Percentiles rank a stretch among this genome's conserved stretches.
Evolutionary conservation across 2,888 invertebrate species (phyloP).

Genomic region (Seira sanloemensis): DNA sequence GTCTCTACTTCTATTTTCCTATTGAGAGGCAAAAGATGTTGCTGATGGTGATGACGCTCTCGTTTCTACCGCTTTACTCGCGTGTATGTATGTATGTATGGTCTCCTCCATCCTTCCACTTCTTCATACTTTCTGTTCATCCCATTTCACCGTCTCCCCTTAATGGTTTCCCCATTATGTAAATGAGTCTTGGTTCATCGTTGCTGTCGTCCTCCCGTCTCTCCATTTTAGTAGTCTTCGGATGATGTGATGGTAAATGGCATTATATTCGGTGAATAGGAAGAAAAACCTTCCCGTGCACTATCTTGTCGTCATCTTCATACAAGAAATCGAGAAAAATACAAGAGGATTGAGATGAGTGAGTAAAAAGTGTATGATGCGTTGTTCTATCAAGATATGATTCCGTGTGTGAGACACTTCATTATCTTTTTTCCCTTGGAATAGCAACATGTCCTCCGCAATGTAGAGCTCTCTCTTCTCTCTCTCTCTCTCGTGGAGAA

Average conservation of each 20-base stretch:
- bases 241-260: not conserved
- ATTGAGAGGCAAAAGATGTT: not conserved
- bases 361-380: not conserved
- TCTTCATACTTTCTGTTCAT: conserved; percentile 51
- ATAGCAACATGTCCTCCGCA: not conserved
- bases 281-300: not conserved
- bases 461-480: not conserved
- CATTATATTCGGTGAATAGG: not conserved
- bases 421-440: not conserved
- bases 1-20: not conserved
- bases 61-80: conserved; percentile 63
- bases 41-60: conserved; percentile 40
- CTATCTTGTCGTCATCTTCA: not conserved
- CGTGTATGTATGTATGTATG: conserved; percentile 6
- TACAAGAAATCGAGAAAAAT: not conserved
- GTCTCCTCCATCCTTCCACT: conserved; percentile 34
- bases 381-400: not conserved
- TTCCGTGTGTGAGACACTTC: not conserved
- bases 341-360: not conserved
- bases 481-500: not conserved
- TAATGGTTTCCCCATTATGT: conserved; percentile 72
- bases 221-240: not conserved
- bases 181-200: conserved; percentile 66
- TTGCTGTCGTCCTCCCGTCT: conserved; percentile 34
- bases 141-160: conserved; percentile 54